Conservation (phyloP, 2,888 invertebrate genomes). For the Tubulanus polymorphus region DNA sequence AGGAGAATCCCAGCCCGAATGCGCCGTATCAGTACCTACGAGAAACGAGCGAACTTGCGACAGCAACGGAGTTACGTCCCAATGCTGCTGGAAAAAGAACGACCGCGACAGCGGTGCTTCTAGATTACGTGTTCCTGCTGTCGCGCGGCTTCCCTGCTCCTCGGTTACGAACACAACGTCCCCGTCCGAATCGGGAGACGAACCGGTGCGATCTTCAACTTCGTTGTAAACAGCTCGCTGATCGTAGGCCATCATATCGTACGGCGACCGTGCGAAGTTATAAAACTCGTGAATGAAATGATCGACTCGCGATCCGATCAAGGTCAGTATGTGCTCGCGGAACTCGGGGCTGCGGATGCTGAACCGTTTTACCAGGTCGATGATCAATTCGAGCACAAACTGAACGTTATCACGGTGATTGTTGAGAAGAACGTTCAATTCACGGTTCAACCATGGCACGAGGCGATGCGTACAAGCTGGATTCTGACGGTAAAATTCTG, state of each 20-base stretch:
- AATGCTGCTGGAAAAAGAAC: not conserved
- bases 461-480: slow-evolving; percentile 77
- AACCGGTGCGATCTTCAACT: slow-evolving; percentile 16
- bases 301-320: slow-evolving; percentile 68
- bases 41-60: not conserved
- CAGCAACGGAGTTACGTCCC: not conserved
- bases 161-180: slow-evolving; percentile 23
- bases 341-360: slow-evolving; percentile 60
- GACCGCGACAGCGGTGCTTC: not conserved
- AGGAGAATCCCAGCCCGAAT: slow-evolving; percentile 41
- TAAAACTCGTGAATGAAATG: slow-evolving; percentile 89
- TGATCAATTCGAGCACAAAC: slow-evolving; percentile 66
- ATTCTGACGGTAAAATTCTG: slow-evolving; percentile 56
- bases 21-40: slow-evolving; percentile 2
- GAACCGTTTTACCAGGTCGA: slow-evolving; percentile 61
- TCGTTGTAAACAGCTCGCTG: slow-evolving; percentile 42
- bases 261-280: slow-evolving; percentile 80
- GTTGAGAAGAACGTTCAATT: slow-evolving; percentile 69
- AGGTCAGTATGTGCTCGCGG: slow-evolving; percentile 65
- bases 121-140: not conserved
- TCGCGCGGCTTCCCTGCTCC: not conserved
- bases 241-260: slow-evolving; percentile 72
- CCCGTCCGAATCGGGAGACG: slow-evolving; percentile 27
- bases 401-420: slow-evolving; percentile 39
- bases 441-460: slow-evolving; percentile 83